These are phyloP conservation scores for Bufotes viridis DNA, from an alignment of 2,797 vertebrate genomes.

Conservation along the genomic window DNA sequence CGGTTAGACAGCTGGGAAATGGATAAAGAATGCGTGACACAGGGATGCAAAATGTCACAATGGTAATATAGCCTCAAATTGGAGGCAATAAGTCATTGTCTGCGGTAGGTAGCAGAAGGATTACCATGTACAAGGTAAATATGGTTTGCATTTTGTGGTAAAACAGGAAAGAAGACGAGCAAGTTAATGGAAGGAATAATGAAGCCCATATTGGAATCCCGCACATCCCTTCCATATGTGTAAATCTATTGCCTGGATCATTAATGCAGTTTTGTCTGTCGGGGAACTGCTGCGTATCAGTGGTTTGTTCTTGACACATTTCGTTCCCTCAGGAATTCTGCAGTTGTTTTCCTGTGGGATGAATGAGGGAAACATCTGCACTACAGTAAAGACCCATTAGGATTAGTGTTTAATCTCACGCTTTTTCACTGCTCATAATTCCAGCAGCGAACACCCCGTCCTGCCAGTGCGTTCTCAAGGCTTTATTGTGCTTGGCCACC, in stretches of 20 bases:
- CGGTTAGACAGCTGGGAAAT: no score
- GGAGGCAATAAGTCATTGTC: no score
- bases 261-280: background rate
- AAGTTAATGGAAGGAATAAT: background rate
- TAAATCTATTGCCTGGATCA: background rate
- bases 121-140: background rate
- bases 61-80: no score
- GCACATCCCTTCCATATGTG: background rate
- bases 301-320: slow-evolving; percentile 27
- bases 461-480: slow-evolving; percentile 33
- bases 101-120: no score
- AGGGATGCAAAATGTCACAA: no score
- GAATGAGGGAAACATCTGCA: slow-evolving; percentile 55
- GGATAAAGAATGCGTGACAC: no score
- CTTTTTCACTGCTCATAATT: slow-evolving; percentile 60
- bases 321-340: slow-evolving; percentile 12
- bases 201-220: background rate
- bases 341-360: slow-evolving; percentile 53
- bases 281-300: background rate
- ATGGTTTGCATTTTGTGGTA: background rate
- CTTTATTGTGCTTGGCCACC: slow-evolving; percentile 37
- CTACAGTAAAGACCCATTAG: slow-evolving; percentile 38
- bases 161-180: background rate
- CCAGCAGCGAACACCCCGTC: slow-evolving; percentile 36
- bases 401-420: slow-evolving; percentile 59